Evolutionary conservation across 2,888 invertebrate genomes (phyloP).

Genomic region (Cactoblastis cactorum): DNA sequence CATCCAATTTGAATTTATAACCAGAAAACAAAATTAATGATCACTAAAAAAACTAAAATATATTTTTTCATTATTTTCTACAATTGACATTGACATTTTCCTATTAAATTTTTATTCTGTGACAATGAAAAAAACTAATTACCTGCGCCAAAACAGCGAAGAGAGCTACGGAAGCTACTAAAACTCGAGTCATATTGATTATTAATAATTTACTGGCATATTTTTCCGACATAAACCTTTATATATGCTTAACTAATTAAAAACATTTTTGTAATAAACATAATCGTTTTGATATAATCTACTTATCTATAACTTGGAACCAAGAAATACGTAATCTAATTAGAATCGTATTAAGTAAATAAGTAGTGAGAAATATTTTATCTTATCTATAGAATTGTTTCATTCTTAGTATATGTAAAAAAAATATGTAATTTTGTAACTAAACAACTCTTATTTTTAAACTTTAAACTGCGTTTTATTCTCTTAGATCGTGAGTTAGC

Average conservation of each 20-base stretch:
- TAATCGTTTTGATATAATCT: background rate
- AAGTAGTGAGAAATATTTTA: too few relatives aligned
- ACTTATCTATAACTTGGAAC: background rate
- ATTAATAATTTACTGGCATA: background rate
- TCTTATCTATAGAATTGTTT: too few relatives aligned
- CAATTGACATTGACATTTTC: background rate
- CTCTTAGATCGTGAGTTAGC: too few relatives aligned
- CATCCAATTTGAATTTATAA: too few relatives aligned
- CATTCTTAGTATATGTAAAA: too few relatives aligned
- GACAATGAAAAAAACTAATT: background rate
- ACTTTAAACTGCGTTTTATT: too few relatives aligned
- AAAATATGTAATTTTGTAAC: too few relatives aligned
- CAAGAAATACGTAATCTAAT: background rate
- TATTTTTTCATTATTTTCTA: background rate
- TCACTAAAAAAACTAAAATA: too few relatives aligned
- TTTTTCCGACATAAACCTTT: background rate
- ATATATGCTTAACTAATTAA: background rate
- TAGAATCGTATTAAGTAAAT: too few relatives aligned
- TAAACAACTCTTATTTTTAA: too few relatives aligned
- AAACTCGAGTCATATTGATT: background rate
- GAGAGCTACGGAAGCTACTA: background rate
- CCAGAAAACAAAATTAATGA: too few relatives aligned
- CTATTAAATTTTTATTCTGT: too few relatives aligned
- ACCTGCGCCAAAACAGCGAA: constrained; percentile 4
- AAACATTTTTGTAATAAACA: background rate